A percentile compares a stretch with the other conserved stretches of the same genome.
Evolutionary conservation across 2,888 invertebrate genomes (phyloP).

Genomic region (Blastobasis adustella): DNA sequence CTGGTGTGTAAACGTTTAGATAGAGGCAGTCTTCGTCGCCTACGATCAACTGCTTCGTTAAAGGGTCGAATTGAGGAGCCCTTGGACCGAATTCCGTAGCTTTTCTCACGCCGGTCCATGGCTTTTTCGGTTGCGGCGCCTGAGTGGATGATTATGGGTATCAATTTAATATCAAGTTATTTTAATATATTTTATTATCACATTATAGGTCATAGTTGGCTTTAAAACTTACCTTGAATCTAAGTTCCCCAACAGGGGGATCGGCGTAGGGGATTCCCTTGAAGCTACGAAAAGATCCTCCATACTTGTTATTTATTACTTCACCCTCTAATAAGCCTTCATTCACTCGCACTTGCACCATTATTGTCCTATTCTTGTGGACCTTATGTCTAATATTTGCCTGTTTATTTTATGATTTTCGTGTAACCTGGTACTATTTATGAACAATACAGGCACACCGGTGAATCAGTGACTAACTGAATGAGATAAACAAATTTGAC

Average conservation of each 20-base stretch:
- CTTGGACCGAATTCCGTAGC: conserved; percentile 28
- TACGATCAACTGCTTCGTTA: conserved; percentile 8
- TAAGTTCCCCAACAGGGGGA: conserved; percentile 23
- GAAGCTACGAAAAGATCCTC: conserved; percentile 23
- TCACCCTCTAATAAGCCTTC: conserved; percentile 26
- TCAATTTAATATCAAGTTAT: conserved; percentile 9
- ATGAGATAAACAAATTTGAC: too few relatives aligned
- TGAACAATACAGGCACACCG: too few relatives aligned
- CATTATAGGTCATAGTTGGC: not conserved
- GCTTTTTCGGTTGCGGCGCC: conserved; percentile 30
- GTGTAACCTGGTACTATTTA: too few relatives aligned
- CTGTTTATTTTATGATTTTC: too few relatives aligned
- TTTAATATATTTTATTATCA: not conserved
- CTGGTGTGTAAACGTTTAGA: conserved; percentile 41
- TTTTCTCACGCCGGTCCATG: conserved; percentile 37
- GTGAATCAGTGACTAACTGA: too few relatives aligned
- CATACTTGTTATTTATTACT: conserved; percentile 16
- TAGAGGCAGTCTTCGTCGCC: conserved; percentile 46
- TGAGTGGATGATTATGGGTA: conserved; percentile 13
- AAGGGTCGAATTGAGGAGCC: conserved; percentile 23
- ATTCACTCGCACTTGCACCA: conserved; percentile 20
- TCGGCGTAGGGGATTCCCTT: conserved; percentile 28
- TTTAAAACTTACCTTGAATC: conserved; percentile 21
- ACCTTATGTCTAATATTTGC: too few relatives aligned
- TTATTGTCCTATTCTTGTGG: not conserved